Evolutionary conservation across 2,797 vertebrate species (phyloP).

Genomic region (Australoheros facetus): DNA sequence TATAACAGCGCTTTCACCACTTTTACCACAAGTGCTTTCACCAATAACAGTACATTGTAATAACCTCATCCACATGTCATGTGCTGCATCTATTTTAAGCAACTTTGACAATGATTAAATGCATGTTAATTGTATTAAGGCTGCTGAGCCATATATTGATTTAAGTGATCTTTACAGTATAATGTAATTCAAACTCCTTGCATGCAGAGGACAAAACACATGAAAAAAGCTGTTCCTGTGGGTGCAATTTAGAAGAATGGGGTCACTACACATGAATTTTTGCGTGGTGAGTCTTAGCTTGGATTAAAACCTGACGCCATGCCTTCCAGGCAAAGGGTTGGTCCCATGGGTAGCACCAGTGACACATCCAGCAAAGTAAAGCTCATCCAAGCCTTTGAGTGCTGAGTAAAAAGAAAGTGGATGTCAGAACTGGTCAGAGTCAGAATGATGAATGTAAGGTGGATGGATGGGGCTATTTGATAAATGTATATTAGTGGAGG

Average conservation of each 20-base stretch:
- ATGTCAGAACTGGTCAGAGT: slow-evolving; percentile 30
- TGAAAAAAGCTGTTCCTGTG: slow-evolving; percentile 1
- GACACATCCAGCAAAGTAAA: slow-evolving; percentile 51
- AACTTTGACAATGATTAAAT: neutral
- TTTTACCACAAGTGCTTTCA: neutral
- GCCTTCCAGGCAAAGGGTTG: slow-evolving; percentile 47
- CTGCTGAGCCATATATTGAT: neutral
- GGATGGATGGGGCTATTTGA: slow-evolving; percentile 6
- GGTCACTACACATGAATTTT: slow-evolving; percentile 33
- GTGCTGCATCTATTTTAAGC: neutral
- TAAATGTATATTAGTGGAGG: slow-evolving; percentile 13
- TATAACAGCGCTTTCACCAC: neutral
- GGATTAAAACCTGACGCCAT: slow-evolving; percentile 41
- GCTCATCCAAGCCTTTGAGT: slow-evolving; percentile 44
- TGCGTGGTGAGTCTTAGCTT: slow-evolving; percentile 29
- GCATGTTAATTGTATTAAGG: neutral
- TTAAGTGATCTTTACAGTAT: neutral
- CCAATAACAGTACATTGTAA: neutral
- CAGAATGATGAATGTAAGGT: slow-evolving; percentile 28
- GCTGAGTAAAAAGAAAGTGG: slow-evolving; percentile 49
- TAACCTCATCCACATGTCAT: neutral
- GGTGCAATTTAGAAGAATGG: slow-evolving; percentile 4
- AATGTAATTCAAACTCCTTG: neutral
- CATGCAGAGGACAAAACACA: slow-evolving; percentile 9
- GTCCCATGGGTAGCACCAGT: slow-evolving; percentile 21